These are phyloP conservation scores for Bombyx mandarina DNA, from an alignment of 1,140 invertebrate species.

Conservation along the genomic window DNA sequence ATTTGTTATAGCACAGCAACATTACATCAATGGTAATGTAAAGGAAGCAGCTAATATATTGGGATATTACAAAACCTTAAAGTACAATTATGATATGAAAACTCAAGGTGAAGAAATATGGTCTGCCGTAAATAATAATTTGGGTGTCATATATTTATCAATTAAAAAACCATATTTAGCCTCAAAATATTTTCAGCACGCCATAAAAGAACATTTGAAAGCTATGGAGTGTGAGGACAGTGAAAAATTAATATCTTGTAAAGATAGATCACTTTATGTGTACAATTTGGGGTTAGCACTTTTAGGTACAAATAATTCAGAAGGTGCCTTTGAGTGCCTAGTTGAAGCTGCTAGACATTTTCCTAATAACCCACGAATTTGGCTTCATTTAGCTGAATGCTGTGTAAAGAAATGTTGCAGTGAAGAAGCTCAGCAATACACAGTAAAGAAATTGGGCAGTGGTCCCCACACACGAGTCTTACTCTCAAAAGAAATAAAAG, in stretches of 20 bases:
- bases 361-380: slow-evolving; percentile 90
- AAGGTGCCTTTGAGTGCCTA: slow-evolving; percentile 92
- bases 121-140: slow-evolving; percentile 90
- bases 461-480: slow-evolving; percentile 59
- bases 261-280: slow-evolving; percentile 85
- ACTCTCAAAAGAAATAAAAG: slow-evolving; percentile 49
- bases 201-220: slow-evolving; percentile 84
- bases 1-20: slow-evolving; percentile 71
- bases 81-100: slow-evolving; percentile 54
- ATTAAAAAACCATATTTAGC: slow-evolving; percentile 90
- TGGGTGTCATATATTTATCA: slow-evolving; percentile 89
- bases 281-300: slow-evolving; percentile 93
- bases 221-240: slow-evolving; percentile 54
- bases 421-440: slow-evolving; percentile 50
- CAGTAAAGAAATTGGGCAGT: slow-evolving; percentile 55
- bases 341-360: slow-evolving; percentile 89
- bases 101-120: slow-evolving; percentile 63
- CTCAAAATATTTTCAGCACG: slow-evolving; percentile 87
- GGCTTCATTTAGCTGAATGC: slow-evolving; percentile 94
- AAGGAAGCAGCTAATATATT: slow-evolving; percentile 71
- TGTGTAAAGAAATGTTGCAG: slow-evolving; percentile 73
- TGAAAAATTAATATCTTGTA: slow-evolving; percentile 52
- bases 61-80: slow-evolving; percentile 64
- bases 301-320: slow-evolving; percentile 83
- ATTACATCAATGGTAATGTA: slow-evolving; percentile 71